Evolutionary conservation across 2,113 vertebrate genomes (phyloP).

Genomic region (Brachypodius melanocephalos): DNA sequence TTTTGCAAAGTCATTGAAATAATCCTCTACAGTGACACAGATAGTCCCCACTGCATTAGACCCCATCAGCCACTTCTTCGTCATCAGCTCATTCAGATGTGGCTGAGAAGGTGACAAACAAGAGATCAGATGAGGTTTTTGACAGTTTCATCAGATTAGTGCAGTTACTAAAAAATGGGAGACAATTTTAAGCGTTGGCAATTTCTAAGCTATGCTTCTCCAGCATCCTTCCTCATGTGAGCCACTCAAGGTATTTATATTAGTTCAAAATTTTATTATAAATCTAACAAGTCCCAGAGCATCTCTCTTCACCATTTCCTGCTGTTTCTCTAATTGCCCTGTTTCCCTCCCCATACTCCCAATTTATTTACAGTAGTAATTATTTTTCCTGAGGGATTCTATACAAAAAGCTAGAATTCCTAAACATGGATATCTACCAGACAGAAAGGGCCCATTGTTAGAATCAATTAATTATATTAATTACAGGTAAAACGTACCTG

Average conservation of each 20-base stretch:
- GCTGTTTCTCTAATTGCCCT: neutral
- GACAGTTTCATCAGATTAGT: neutral
- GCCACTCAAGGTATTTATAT: neutral
- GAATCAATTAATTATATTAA: neutral
- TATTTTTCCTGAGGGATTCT: neutral
- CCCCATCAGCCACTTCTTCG: constrained; percentile 90
- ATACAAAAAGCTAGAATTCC: neutral
- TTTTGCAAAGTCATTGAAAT: constrained; percentile 96
- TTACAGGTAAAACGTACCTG: neutral
- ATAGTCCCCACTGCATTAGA: constrained; percentile 94
- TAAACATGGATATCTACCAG: neutral
- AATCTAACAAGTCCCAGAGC: neutral
- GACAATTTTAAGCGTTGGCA: neutral
- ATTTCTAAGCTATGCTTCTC: neutral
- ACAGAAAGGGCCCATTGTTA: neutral
- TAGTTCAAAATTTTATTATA: neutral
- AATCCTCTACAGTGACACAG: constrained; percentile 96
- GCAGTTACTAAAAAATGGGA: neutral
- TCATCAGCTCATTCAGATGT: constrained; percentile 91
- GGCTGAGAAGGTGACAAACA: constrained; percentile 73
- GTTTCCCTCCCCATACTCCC: neutral
- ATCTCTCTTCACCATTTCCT: neutral
- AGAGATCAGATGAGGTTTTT: neutral
- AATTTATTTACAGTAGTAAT: neutral
- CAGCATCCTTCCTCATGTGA: neutral